Conservation (phyloP, 2,888 invertebrate species). For the Chaetogeoica ovagalla region DNA sequence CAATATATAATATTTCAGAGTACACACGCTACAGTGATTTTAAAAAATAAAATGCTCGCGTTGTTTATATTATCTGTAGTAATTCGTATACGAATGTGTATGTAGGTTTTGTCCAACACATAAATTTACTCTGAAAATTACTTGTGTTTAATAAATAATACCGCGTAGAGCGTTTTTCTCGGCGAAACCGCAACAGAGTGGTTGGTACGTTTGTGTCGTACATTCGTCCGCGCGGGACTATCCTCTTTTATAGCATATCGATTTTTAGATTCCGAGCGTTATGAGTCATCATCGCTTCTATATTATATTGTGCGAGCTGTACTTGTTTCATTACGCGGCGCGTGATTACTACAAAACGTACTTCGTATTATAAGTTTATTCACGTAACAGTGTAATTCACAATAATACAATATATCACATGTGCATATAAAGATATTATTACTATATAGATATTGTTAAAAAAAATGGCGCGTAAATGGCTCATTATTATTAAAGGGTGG, state of each 20-base stretch:
- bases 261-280: conserved; percentile 40
- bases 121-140: no score
- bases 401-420: background rate
- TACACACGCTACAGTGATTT: no score
- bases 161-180: background rate
- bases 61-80: no score
- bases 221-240: conserved; percentile 28
- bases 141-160: no score
- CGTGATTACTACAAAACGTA: conserved; percentile 9
- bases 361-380: background rate
- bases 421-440: no score
- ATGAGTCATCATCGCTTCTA: conserved; percentile 38
- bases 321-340: conserved; percentile 14
- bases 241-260: conserved; percentile 3
- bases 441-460: background rate
- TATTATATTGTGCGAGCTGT: background rate
- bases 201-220: background rate
- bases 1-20: no score
- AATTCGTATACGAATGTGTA: no score
- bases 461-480: background rate
- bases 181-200: conserved; percentile 26
- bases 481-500: background rate
- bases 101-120: no score
- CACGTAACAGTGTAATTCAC: background rate
- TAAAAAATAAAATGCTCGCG: no score